Evolutionary conservation across 2,113 vertebrate species (phyloP).

Genomic region (Ceuthmochares aereus): DNA sequence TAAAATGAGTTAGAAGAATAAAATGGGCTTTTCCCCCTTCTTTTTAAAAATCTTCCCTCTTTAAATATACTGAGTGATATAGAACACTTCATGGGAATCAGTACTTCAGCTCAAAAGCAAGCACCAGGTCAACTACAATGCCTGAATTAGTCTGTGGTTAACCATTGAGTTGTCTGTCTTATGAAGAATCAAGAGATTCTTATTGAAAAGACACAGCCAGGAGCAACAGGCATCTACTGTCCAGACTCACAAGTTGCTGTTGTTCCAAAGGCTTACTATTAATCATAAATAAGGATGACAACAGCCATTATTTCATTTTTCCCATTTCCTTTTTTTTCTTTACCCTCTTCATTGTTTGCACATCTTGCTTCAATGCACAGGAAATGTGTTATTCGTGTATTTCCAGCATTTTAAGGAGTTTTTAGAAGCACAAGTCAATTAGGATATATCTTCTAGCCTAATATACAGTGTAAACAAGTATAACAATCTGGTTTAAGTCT

Average conservation of each 20-base stretch:
- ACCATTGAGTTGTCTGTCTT: neutral
- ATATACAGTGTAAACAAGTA: neutral
- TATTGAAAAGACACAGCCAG: neutral
- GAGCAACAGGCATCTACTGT: neutral
- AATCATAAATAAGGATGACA: neutral
- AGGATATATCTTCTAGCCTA: neutral
- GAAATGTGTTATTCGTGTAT: neutral
- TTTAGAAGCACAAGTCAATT: neutral
- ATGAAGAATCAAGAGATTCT: neutral
- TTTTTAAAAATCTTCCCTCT: neutral
- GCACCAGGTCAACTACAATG: neutral
- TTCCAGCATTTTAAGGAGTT: neutral
- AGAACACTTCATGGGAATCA: neutral
- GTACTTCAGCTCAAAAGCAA: neutral
- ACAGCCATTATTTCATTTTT: neutral
- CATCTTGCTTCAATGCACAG: neutral
- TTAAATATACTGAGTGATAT: neutral
- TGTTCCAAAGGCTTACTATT: neutral
- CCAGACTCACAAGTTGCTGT: neutral
- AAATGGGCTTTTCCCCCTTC: fast-evolving
- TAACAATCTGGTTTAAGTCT: neutral
- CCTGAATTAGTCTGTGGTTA: neutral
- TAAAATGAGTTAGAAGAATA: neutral
- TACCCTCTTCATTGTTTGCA: neutral
- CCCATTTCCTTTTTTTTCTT: neutral